Evolutionary conservation across 2,888 invertebrate genomes (phyloP), one percentile per base, ranked within the genome.

Genomic region (Nomada goodeniana): DNA sequence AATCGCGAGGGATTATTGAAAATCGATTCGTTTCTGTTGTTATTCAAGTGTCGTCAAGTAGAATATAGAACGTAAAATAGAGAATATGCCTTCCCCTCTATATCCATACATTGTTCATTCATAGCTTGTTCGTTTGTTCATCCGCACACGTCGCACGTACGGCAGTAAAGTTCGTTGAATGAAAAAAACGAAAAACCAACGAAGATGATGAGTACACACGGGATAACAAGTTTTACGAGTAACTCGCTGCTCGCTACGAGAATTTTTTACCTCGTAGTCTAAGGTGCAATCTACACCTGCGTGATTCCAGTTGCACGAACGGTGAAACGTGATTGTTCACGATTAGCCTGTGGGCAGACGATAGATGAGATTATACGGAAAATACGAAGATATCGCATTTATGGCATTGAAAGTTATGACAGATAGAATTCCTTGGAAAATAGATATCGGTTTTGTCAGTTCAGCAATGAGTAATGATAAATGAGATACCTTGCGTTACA

Each of bases 31-130:
- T 36, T 36, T 36, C 36, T 36, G 36, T 36, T 36, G 36, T 36
- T 36, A 36, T 36, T 36, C 26, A 26, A 26, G 26, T 26, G 26
- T 26, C 26, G 26, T 36, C 36, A 9, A 7, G 36, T 36, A 36
- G 36, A 36, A 36, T 36, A 36, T 7, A 36, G 36, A 36, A 36
- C 36, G 36, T 36, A 36, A 36, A 36, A 36, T 36, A 36, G 36
- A 36, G 36, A 36, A 36, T 36, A 7, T 7, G 7, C 7, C 36
- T 36, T 36, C 36, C 36, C 7, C 29, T 29, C 29, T 7, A 7
- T 29, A 29, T 29, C 29, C 60, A 64, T 75, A 69, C 59, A 69
- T 75, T 47, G 64, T 79, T 69, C 75, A 75, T 36, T 36, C 36
- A 36, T 36, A 7, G 36, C 36, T 36, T 7, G 36, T 36, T 36